phyloP scores from a whole-genome alignment of 2,888 invertebrate genomes.

The Drosophila meridionalis region DNA sequence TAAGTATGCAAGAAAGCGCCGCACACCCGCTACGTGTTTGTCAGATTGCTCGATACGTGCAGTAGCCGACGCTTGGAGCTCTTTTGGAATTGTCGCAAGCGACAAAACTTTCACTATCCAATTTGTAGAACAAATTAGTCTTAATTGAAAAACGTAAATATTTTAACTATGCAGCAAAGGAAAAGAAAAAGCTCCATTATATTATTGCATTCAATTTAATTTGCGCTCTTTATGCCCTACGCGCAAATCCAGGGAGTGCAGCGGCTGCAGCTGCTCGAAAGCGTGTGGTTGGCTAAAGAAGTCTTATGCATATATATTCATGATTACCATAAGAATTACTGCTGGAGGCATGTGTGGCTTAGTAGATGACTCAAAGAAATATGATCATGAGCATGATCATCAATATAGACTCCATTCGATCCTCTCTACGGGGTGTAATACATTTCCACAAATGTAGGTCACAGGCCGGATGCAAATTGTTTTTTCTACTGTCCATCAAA shows the following conservation, averaged over 20 bases:
- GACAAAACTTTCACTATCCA: slow-evolving; percentile 60
- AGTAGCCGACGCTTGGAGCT: slow-evolving; percentile 22
- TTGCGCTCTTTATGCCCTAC: background rate
- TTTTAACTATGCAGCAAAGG: background rate
- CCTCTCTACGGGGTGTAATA: background rate
- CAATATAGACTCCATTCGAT: background rate
- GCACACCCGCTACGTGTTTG: slow-evolving; percentile 46
- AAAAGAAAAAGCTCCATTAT: slow-evolving; percentile 2
- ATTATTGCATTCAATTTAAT: background rate
- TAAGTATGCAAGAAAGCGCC: slow-evolving; percentile 53
- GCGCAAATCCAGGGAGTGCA: background rate
- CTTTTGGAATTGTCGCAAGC: slow-evolving; percentile 35
- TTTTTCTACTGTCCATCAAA: background rate
- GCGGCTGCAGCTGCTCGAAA: background rate
- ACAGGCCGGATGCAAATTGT: background rate
- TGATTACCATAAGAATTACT: background rate
- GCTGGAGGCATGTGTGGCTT: background rate
- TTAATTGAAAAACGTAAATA: slow-evolving; percentile 2
- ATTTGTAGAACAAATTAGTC: slow-evolving; percentile 22
- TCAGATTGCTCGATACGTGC: slow-evolving; percentile 51
- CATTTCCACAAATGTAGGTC: background rate
- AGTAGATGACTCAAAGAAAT: background rate
- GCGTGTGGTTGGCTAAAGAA: background rate
- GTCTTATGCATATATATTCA: background rate
- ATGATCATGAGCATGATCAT: background rate